These are phyloP conservation scores for Synchiropus splendidus DNA, from an alignment of 2,113 vertebrate species.

Conservation along the genomic window DNA sequence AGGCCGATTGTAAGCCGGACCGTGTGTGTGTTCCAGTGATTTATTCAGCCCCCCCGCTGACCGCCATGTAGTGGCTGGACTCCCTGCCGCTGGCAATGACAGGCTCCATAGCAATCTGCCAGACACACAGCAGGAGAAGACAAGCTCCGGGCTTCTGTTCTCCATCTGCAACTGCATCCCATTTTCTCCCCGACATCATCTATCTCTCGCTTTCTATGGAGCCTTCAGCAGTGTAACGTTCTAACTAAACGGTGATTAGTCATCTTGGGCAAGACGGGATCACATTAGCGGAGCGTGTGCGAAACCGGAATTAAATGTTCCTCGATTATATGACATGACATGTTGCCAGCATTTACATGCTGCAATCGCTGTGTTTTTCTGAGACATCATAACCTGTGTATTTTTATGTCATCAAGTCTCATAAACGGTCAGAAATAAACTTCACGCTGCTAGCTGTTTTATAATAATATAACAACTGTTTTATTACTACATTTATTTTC, in stretches of 20 bases:
- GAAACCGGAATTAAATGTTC: no score
- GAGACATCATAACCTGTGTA: no score
- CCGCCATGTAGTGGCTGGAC: constrained; percentile 69
- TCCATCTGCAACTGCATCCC: constrained; percentile 36
- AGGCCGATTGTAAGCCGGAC: constrained; percentile 26
- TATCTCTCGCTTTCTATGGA: constrained; percentile 2
- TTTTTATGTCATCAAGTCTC: no score
- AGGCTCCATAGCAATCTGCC: constrained; percentile 64
- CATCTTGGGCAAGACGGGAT: background rate
- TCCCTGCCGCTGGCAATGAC: constrained; percentile 70
- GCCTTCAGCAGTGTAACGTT: background rate
- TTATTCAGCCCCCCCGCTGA: constrained; percentile 72
- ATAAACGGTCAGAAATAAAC: no score
- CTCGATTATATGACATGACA: no score
- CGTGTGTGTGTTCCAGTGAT: constrained; percentile 71
- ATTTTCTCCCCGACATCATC: constrained; percentile 25
- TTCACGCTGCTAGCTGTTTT: no score
- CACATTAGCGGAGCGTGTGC: no score
- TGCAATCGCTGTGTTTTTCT: no score
- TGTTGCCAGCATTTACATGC: no score
- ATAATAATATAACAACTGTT: no score
- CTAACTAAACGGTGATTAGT: background rate
- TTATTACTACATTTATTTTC: no score
- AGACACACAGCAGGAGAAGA: constrained; percentile 59
- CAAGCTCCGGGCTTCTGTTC: constrained; percentile 56